Evolutionary conservation across 2,888 invertebrate species (phyloP), one percentile per base, ranked within the genome.

Genomic region (Sinhomidia bicolor): DNA sequence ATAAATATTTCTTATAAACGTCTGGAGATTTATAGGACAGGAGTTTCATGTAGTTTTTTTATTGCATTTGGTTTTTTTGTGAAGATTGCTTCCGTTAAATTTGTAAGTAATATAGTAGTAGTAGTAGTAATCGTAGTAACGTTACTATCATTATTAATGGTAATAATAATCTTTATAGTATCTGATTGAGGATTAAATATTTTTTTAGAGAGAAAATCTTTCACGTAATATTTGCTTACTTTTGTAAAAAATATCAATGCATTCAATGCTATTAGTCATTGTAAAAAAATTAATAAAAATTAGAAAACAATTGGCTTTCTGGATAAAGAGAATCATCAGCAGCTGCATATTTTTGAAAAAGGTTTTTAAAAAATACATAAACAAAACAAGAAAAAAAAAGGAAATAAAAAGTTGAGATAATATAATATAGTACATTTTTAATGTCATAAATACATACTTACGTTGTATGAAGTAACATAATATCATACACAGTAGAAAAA

Each of bases 51-150:
- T 79, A 32, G 14, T 36, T 47, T 71, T 47, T 71, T 65, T 81
- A 81, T 81, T 81, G 81, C 81, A 65, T 81, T 81, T 47, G 81
- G 62, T 81, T 81, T 81, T 81, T 79, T 78, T 60, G 79, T 79
- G 60, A 47, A 65, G 47, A 62, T 81, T 81, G 81, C 81, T 81
- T 81, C 65, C 57, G 60, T 79, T 79, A 54, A 29, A 36, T 57
- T 57, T 36, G 41, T 79, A 57, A 76, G 44, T 29, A 5, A 74
- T 10, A 14, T 74, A 68, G 17, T 68, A 41, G 26, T 60, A 60
- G 26, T 60, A 51, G 10, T 65, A 17, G n/a, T 65, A 65, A 65
- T 29, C 1, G n/a, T 10, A 14, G 51, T 76, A 51, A 76, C 26
- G 14, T 47, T 47, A 74, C 47, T 74, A 26, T 32, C 6, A 68